phyloP scores from a whole-genome alignment of 2,113 vertebrate species.

The Progne subis region DNA sequence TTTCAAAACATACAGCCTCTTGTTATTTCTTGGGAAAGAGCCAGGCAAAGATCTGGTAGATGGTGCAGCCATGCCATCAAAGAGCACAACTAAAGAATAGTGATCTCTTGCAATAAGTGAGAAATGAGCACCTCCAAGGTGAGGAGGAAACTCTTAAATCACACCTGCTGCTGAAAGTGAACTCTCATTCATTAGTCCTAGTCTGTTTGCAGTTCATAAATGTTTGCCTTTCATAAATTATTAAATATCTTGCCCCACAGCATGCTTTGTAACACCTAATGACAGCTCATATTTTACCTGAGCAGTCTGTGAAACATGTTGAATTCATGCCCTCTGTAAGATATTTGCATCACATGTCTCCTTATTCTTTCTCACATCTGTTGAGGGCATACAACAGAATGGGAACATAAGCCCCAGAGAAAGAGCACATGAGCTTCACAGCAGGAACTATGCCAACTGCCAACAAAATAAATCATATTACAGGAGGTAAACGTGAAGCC shows the following conservation, averaged over 20 bases:
- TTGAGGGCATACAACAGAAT: background rate
- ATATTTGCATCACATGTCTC: background rate
- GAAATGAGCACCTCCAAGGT: background rate
- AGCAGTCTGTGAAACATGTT: background rate
- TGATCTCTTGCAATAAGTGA: background rate
- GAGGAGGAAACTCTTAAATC: background rate
- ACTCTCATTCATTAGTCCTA: background rate
- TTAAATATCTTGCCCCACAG: background rate
- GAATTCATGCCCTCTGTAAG: background rate
- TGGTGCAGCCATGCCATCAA: background rate
- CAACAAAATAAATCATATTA: background rate
- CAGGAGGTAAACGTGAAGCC: background rate
- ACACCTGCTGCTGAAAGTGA: background rate
- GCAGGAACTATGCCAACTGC: background rate
- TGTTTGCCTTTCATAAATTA: background rate
- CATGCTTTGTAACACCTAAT: background rate
- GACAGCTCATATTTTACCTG: background rate
- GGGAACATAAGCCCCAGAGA: background rate
- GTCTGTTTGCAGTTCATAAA: background rate
- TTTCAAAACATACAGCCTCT: background rate
- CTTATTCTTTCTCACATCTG: constrained; percentile 4
- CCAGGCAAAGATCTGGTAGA: background rate
- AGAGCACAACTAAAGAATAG: background rate
- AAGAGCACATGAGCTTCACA: background rate
- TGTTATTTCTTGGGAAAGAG: background rate